Conservation (phyloP, 2,888 invertebrate species). For the Kryphioiulus occultus region DNA sequence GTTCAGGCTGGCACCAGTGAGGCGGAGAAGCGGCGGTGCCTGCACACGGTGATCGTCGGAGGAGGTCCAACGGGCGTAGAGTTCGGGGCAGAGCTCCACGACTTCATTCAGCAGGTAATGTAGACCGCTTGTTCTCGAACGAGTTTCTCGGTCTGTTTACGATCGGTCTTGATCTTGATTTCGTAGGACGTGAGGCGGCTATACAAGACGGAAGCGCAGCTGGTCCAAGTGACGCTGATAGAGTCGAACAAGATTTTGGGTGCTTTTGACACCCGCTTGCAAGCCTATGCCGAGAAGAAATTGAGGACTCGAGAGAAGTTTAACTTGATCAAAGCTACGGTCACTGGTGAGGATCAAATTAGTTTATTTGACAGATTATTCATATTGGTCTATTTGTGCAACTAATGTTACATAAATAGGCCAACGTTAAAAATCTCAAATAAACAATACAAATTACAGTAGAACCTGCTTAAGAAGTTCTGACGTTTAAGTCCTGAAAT, state of each 20-base stretch:
- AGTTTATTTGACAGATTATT: too few relatives aligned
- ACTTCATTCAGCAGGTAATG: slow-evolving; percentile 62
- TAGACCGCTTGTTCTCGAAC: neutral
- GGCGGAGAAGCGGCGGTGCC: slow-evolving; percentile 60
- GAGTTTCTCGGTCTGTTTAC: too few relatives aligned
- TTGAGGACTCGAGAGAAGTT: slow-evolving; percentile 61
- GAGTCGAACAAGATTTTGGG: slow-evolving; percentile 62
- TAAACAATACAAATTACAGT: too few relatives aligned
- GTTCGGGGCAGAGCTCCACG: slow-evolving; percentile 64
- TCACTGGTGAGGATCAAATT: slow-evolving; percentile 60
- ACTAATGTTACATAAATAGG: too few relatives aligned
- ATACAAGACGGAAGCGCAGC: slow-evolving; percentile 59
- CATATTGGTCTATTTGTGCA: too few relatives aligned
- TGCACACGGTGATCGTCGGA: slow-evolving; percentile 64
- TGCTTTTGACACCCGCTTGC: slow-evolving; percentile 61
- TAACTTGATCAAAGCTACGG: slow-evolving; percentile 59
- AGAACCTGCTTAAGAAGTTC: too few relatives aligned
- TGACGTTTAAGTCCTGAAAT: too few relatives aligned
- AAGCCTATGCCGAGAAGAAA: slow-evolving; percentile 63
- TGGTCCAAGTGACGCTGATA: slow-evolving; percentile 60
- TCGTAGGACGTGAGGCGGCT: slow-evolving; percentile 61
- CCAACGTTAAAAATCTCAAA: too few relatives aligned
- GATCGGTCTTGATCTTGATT: neutral
- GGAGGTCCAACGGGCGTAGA: slow-evolving; percentile 65
- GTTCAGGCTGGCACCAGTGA: slow-evolving; percentile 59